A percentile compares a stretch with the other conserved stretches of the same genome.
These are phyloP conservation scores for Zosterops lateralis DNA, from an alignment of 2,113 vertebrate genomes.

Conservation along the genomic window DNA sequence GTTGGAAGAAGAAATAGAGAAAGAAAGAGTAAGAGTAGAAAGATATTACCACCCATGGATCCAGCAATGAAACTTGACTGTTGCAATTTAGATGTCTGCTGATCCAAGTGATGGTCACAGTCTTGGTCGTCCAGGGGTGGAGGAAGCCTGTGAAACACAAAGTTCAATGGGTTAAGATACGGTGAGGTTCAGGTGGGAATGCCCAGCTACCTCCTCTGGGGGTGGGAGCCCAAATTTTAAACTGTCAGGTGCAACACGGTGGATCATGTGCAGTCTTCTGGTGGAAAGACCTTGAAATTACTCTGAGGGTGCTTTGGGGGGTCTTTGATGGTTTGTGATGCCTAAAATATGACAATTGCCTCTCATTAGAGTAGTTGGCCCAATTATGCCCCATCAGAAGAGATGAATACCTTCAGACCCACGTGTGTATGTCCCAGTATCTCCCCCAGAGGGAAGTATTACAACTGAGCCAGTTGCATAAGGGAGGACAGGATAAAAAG, in stretches of 20 bases:
- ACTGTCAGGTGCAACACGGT: fast-evolving
- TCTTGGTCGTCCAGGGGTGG: neutral
- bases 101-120: neutral
- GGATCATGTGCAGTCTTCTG: neutral
- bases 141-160: neutral
- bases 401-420: neutral
- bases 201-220: neutral
- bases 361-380: neutral
- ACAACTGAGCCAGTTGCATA: neutral
- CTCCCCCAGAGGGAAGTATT: neutral
- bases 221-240: neutral
- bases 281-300: neutral
- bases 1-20: neutral
- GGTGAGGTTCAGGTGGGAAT: neutral
- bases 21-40: neutral
- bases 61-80: neutral
- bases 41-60: neutral
- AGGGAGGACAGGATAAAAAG: neutral
- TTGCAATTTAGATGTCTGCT: neutral
- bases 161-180: neutral
- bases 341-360: neutral
- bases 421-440: neutral
- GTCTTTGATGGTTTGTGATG: neutral
- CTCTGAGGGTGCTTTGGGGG: fast-evolving
- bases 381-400: neutral